phyloP scores from a whole-genome alignment of 1,140 invertebrate species.

The Trachymyrmex septentrionalis region DNA sequence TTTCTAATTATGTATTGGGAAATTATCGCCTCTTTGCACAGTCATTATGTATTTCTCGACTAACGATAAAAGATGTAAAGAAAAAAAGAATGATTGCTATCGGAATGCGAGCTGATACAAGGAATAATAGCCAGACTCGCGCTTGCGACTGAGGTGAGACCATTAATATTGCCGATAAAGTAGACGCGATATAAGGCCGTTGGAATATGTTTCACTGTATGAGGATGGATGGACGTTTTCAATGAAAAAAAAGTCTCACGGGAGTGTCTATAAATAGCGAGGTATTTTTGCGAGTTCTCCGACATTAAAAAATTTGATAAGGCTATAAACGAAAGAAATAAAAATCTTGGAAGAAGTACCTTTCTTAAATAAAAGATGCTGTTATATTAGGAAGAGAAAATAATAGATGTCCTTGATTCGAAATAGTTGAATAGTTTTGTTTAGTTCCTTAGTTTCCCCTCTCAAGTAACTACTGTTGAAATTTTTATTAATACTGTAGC shows the following conservation, averaged over 20 bases:
- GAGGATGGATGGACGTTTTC: constrained; percentile 65
- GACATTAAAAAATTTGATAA: constrained; percentile 28
- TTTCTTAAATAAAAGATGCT: neutral
- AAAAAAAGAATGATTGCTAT: constrained; percentile 61
- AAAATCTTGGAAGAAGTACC: neutral
- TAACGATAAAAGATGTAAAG: neutral
- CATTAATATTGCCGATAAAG: constrained; percentile 80
- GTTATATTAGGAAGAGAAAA: neutral
- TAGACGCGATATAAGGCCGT: constrained; percentile 64
- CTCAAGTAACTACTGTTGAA: neutral
- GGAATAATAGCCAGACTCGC: constrained; percentile 67
- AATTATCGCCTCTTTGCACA: constrained; percentile 5
- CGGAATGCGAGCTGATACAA: constrained; percentile 52
- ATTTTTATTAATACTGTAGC: neutral
- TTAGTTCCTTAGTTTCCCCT: too few relatives aligned
- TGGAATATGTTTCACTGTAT: constrained; percentile 70
- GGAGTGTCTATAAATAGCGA: constrained; percentile 69
- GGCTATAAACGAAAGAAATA: neutral
- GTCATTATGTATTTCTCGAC: neutral
- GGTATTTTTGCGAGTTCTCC: constrained; percentile 12
- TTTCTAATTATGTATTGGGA: neutral
- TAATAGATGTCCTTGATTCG: neutral
- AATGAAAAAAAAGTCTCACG: constrained; percentile 50
- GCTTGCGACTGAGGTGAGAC: constrained; percentile 52
- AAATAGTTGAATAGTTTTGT: neutral